Evolutionary conservation across 2,888 invertebrate genomes (phyloP).

Genomic region (Augochlorella aurata): DNA sequence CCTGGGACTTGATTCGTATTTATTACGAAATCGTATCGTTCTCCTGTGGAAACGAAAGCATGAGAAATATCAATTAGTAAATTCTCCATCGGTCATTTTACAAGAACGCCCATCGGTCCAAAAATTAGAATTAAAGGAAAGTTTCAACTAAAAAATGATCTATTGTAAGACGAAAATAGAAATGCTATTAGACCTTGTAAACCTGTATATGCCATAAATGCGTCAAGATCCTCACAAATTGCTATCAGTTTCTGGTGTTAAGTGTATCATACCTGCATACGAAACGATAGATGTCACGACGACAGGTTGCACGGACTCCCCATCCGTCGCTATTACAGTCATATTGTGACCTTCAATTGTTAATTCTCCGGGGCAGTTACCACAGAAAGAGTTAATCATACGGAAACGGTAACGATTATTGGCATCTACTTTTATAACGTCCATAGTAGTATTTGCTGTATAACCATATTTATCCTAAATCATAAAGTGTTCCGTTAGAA

Average conservation of each 20-base stretch:
- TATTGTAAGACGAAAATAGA: too few species aligned
- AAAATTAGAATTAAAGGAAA: not conserved
- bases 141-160: too few species aligned
- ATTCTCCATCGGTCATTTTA: not conserved
- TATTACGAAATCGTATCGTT: conserved; percentile 86
- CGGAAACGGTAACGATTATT: conserved; percentile 84
- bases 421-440: conserved; percentile 77
- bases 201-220: too few species aligned
- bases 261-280: conserved; percentile 43
- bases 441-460: conserved; percentile 65
- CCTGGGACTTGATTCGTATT: conserved; percentile 81
- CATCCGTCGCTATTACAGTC: conserved; percentile 84
- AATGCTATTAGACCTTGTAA: too few species aligned
- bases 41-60: conserved; percentile 81
- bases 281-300: conserved; percentile 71
- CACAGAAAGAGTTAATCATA: conserved; percentile 83
- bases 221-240: too few species aligned
- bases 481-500: not conserved
- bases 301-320: conserved; percentile 83
- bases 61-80: not conserved
- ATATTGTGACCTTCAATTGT: conserved; percentile 83
- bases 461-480: conserved; percentile 21
- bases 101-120: not conserved
- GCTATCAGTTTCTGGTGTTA: not conserved
- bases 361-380: conserved; percentile 83